Percentiles rank a stretch among this genome's conserved stretches.
These are phyloP conservation scores for Styela plicata DNA, from an alignment of 23 tunicate genomes.

Conservation along the genomic window DNA sequence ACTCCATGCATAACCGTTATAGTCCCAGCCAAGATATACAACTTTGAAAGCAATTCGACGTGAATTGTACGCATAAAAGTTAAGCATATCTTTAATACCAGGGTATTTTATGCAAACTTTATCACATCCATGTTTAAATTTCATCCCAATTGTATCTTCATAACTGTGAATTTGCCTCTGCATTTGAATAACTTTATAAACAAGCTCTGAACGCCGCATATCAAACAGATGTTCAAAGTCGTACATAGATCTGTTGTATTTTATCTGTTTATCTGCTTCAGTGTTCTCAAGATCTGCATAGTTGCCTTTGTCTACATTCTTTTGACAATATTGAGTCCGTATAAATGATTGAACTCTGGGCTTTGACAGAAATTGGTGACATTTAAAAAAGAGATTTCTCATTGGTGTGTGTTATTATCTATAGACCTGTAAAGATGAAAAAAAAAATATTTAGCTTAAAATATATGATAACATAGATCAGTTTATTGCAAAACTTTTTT, in stretches of 20 bases:
- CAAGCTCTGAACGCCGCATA: background rate
- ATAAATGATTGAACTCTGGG: too few relatives aligned
- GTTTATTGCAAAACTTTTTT: too few relatives aligned
- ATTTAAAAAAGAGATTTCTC: too few relatives aligned
- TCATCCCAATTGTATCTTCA: background rate
- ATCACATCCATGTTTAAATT: background rate
- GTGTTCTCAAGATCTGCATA: too few relatives aligned
- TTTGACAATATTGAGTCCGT: too few relatives aligned
- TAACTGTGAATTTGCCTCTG: background rate
- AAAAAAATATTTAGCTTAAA: too few relatives aligned
- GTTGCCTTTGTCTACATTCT: too few relatives aligned
- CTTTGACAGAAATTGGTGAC: too few relatives aligned
- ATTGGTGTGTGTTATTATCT: too few relatives aligned
- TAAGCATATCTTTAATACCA: slow-evolving; percentile 35
- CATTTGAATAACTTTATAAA: background rate
- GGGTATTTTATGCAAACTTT: slow-evolving; percentile 59
- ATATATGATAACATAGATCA: too few relatives aligned
- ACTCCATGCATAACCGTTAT: slow-evolving; percentile 53
- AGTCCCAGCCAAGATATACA: slow-evolving; percentile 75
- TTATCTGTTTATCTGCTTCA: too few relatives aligned
- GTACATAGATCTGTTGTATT: background rate
- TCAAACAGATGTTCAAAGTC: background rate
- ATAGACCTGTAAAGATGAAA: too few relatives aligned
- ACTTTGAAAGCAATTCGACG: slow-evolving; percentile 72
- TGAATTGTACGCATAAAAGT: background rate